Percentiles rank a stretch among this genome's conserved stretches.
Conservation (phyloP, 2,888 invertebrate species). For the Meganola albula region DNA sequence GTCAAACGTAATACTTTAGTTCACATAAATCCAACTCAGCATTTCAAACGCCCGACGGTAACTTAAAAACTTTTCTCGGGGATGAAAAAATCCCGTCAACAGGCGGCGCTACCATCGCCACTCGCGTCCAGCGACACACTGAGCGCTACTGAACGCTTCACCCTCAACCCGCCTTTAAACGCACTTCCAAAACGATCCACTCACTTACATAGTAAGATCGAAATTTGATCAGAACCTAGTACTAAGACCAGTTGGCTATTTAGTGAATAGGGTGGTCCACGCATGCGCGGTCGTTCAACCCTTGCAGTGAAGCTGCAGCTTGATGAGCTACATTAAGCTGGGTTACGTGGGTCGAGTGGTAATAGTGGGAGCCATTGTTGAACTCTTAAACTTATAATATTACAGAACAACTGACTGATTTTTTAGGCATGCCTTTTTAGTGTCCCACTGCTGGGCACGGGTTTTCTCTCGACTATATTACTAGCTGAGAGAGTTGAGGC, state of each 20-base stretch:
- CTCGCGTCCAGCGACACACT: slow-evolving; percentile 50
- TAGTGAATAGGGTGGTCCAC: slow-evolving; percentile 47
- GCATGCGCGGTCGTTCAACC: slow-evolving; percentile 65
- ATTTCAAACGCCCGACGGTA: slow-evolving; percentile 32
- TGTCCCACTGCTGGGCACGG: too few species aligned
- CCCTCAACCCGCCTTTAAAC: slow-evolving; percentile 32
- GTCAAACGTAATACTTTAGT: slow-evolving; percentile 18
- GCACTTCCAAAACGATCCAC: slow-evolving; percentile 57
- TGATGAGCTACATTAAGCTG: slow-evolving; percentile 41
- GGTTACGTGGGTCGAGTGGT: slow-evolving; percentile 25
- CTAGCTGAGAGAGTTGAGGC: too few species aligned
- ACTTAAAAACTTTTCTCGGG: slow-evolving; percentile 53
- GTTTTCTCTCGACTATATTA: too few species aligned
- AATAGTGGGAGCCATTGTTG: slow-evolving; percentile 15
- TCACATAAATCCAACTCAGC: slow-evolving; percentile 10
- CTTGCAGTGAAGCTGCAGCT: slow-evolving; percentile 60
- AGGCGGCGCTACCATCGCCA: slow-evolving; percentile 36
- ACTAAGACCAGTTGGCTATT: slow-evolving; percentile 63
- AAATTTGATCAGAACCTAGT: slow-evolving; percentile 70
- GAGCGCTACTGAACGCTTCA: slow-evolving; percentile 44
- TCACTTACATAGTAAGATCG: slow-evolving; percentile 71
- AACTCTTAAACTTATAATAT: too few species aligned
- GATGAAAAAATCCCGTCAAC: slow-evolving; percentile 17
- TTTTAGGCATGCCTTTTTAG: too few species aligned
- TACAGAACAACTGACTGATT: too few species aligned